Base-by-base conservation (phyloP, 2,888 invertebrate species). In the Ceriagrion tenellum region DNA sequence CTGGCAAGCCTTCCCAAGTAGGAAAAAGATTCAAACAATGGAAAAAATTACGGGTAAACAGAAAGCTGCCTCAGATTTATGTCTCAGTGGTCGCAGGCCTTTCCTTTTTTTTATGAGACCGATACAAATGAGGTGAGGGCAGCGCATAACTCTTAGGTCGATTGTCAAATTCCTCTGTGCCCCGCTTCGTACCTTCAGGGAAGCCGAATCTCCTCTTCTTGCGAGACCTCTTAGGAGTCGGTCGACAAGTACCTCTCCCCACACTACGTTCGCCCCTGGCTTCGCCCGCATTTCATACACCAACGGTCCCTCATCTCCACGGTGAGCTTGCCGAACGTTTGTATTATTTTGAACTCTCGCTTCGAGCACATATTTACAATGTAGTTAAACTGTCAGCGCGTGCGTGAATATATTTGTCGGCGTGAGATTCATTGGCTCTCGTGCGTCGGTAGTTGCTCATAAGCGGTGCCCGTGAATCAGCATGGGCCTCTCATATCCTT, bases 391-490 rank as follows among this genome's bases (percentile, higher is more conserved):
- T 93, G 93, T 69, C 93, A 93, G 69, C 69, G 63, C 69, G 56
- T 93, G 93, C 93, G 93, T 93, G 93, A 93, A 93, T 69, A 47
- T 69, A 93, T 93, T 93, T 93, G 93, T 93, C 69, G 93, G 69
- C 63, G 90, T 30, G 81, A 81, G 81, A 81, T 81, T 81, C 81
- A 81, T 81, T 35, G 35, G 4, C 6, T 12, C 35, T 81, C 35
- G 30, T 23, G 47, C 47, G 47, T 47, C 8, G 47, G 47, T 47
- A 8, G 47, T 47, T 47, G 47, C 8, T 47, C 47, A 47, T 69
- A 26, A 26, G 69, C 8, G 81, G 81, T 3, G 81, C 3, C 3
- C 3, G 30, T 13, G 35, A 81, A 0, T 69, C 47, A n/a, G 35
- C 0, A 81, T 69, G 13, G 81, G 13, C 30, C 26, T 35, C 12